Evolutionary conservation across 1,140 invertebrate species (phyloP), one percentile per base, ranked within the genome.

Genomic region (Dreissena polymorpha): DNA sequence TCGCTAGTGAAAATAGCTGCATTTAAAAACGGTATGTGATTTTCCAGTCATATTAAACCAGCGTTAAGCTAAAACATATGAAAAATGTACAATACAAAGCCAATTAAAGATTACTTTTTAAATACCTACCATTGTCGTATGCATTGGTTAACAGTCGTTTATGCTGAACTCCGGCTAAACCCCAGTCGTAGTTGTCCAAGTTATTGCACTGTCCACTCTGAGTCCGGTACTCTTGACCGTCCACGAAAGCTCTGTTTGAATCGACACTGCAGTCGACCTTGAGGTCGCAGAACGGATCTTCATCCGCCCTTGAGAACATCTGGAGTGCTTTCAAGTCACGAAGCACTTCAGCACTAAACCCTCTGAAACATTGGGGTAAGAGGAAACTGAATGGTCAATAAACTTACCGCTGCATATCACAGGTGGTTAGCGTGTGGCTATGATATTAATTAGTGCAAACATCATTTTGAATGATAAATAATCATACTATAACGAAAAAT

Each of bases 71-170:
- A 25, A 27, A 27, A 25, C 29, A 5, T 1, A 18, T 5, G 16
- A 16, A 29, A 18, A 68, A 21, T 2, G 16, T 25, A 21, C 14
- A 18, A 16, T 68, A 68, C 13, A 25, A 18, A 68, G 2, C 23
- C 60, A 25, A 21, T 21, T 25, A 39, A 39, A 39, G 39, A 39
- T 69, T 27, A 69, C 27, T 69, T 25, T 72, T 21, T 25, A 2
- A 10, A 7, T 67, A 77, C 63, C n/a, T 77, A 77, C 74, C 57
- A 16, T 77, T 68, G 10, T 53, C 29, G 25, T 77, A 77, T 5
- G 74, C 74, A n/a, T 77, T 23, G 27, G 29, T 51, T 23, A 77
- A 16, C 27, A 67, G 2, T 51, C 74, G n/a, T 8, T 27, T 0
- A 27, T 77, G 74, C 53, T 77, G 63, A 27, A 68, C 64, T 14